These are phyloP conservation scores for Catamblyrhynchus diadema DNA, from an alignment of 2,797 vertebrate species.

Conservation along the genomic window DNA sequence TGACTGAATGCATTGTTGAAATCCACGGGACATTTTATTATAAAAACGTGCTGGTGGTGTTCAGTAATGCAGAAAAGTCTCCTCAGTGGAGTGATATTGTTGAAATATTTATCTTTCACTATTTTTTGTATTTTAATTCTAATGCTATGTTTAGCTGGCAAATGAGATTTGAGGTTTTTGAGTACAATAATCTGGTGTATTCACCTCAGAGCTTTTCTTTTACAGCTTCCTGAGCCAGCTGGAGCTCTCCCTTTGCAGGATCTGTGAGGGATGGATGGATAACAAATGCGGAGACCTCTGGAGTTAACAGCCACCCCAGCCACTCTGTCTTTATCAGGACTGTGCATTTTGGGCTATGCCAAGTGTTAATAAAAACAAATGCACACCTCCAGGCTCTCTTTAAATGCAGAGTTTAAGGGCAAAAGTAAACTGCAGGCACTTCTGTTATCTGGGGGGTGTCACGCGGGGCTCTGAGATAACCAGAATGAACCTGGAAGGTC, in stretches of 20 bases:
- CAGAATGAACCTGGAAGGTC: background rate
- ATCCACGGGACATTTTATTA: background rate
- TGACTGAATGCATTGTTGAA: constrained; percentile 12
- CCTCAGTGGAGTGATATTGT: background rate
- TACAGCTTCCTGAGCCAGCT: background rate
- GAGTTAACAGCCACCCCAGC: background rate
- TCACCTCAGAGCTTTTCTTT: background rate
- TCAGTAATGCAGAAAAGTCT: background rate
- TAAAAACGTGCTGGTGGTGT: accelerated
- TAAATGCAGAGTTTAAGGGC: background rate
- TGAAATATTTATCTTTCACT: background rate
- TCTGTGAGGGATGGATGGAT: background rate
- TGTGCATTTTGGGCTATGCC: background rate
- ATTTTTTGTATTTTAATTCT: background rate
- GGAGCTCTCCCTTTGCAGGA: background rate
- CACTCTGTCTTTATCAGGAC: background rate
- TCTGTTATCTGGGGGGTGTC: background rate
- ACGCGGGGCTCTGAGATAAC: background rate
- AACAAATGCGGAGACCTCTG: background rate
- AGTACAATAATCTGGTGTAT: background rate
- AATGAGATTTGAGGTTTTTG: constrained; percentile 4
- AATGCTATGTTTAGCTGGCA: background rate
- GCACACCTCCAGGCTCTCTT: background rate
- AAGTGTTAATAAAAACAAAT: constrained; percentile 13
- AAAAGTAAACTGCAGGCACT: constrained; percentile 28